A percentile compares a stretch with the other conserved stretches of the same genome.
Evolutionary conservation across 2,113 vertebrate genomes (phyloP).

Genomic region (Deroptyus accipitrinus): DNA sequence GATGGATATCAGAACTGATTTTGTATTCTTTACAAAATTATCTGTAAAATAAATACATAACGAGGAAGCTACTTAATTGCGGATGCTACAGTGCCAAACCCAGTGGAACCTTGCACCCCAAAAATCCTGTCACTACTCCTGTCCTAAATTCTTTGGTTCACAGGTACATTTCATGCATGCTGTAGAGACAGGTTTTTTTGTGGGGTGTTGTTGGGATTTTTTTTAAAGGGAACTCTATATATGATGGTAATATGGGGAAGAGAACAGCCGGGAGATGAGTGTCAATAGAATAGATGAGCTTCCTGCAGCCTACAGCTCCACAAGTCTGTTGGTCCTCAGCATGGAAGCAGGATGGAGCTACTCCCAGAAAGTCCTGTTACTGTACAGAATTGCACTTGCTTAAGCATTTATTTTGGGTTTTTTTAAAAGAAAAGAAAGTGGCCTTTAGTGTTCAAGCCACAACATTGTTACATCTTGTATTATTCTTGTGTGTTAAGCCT

Average conservation of each 20-base stretch:
- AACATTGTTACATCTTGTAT: slow-evolving; percentile 42
- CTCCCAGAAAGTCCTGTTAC: background rate
- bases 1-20: slow-evolving; percentile 72
- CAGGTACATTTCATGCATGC: background rate
- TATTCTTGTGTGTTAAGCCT: slow-evolving; percentile 62
- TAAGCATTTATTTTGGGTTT: background rate
- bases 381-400: background rate
- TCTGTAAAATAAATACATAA: slow-evolving; percentile 64
- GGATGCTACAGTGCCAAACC: background rate
- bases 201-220: background rate
- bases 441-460: slow-evolving; percentile 13
- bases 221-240: background rate
- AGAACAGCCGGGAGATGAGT: background rate
- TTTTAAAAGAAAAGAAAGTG: background rate
- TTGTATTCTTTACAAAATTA: slow-evolving; percentile 69
- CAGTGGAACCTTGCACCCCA: background rate
- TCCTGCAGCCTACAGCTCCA: background rate
- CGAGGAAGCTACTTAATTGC: slow-evolving; percentile 41
- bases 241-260: background rate
- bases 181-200: background rate
- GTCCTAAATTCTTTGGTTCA: background rate
- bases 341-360: background rate
- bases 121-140: background rate
- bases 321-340: background rate
- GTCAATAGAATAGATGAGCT: background rate